These are phyloP conservation scores for Phoeniculus purpureus DNA, from an alignment of 2,797 vertebrate species.

Conservation along the genomic window DNA sequence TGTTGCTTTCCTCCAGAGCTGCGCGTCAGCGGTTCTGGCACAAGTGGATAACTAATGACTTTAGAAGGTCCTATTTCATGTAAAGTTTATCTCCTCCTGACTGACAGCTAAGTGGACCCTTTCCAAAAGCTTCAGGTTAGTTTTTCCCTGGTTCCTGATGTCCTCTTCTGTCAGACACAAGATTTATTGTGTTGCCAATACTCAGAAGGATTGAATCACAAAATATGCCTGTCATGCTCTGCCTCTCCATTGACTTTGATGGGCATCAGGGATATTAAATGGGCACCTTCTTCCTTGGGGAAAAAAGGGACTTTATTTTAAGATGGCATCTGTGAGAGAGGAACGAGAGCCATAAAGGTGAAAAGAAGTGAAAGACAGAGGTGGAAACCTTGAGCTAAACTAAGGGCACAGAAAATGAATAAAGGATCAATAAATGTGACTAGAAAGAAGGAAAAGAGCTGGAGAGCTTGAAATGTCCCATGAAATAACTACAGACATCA, in stretches of 20 bases:
- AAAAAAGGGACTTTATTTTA: constrained; percentile 26
- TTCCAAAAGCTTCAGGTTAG: constrained; percentile 57
- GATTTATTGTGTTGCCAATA: constrained; percentile 56
- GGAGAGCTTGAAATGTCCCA: neutral
- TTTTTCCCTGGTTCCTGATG: constrained; percentile 19
- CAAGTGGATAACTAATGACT: constrained; percentile 29
- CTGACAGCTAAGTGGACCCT: constrained; percentile 46
- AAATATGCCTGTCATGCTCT: neutral
- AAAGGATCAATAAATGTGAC: neutral
- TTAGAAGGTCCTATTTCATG: constrained; percentile 50
- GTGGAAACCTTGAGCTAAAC: neutral
- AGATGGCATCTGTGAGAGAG: neutral
- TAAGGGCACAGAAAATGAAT: neutral
- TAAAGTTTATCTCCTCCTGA: constrained; percentile 61
- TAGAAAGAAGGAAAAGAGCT: neutral
- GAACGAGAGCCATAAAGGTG: neutral
- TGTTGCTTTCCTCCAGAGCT: constrained; percentile 35
- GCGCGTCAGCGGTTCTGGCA: constrained; percentile 44
- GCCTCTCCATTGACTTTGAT: constrained; percentile 1
- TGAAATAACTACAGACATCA: neutral
- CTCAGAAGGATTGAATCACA: constrained; percentile 32
- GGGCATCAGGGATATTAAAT: constrained; percentile 13
- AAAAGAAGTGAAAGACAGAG: neutral
- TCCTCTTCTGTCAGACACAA: constrained; percentile 52
- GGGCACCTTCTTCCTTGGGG: constrained; percentile 27